A percentile compares a stretch with the other conserved stretches of the same genome.
These are phyloP conservation scores for Blastobasis lacticolella DNA, from an alignment of 2,888 invertebrate species.

Conservation along the genomic window DNA sequence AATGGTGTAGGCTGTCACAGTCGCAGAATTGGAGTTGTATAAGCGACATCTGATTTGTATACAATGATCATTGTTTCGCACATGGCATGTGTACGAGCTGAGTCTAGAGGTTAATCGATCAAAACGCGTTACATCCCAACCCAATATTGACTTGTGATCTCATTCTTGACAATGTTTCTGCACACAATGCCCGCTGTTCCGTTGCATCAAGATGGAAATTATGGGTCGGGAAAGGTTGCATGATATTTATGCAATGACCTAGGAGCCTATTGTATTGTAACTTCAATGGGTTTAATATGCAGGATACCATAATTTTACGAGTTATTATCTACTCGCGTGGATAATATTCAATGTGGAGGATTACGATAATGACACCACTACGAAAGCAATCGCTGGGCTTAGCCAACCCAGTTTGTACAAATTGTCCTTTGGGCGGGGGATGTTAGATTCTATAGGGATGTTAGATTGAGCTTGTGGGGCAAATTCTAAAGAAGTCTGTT, in stretches of 20 bases:
- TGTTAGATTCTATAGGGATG: too few species aligned
- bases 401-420: too few species aligned
- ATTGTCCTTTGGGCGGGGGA: too few species aligned
- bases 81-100: conserved; percentile 13
- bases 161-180: conserved; percentile 15
- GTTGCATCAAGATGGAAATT: conserved; percentile 5
- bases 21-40: conserved; percentile 34
- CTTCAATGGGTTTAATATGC: too few species aligned
- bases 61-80: conserved; percentile 66
- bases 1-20: conserved; percentile 24
- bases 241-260: conserved; percentile 3
- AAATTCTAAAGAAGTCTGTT: too few species aligned
- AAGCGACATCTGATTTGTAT: conserved; percentile 59
- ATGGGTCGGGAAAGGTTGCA: conserved; percentile 15
- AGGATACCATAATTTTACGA: too few species aligned
- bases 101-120: conserved; percentile 37
- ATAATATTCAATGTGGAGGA: too few species aligned
- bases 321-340: too few species aligned
- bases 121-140: conserved; percentile 24
- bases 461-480: too few species aligned
- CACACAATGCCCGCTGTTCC: conserved; percentile 7
- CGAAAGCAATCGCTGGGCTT: too few species aligned
- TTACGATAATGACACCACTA: too few species aligned
- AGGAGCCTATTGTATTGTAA: too few species aligned
- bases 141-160: conserved; percentile 37